Evolutionary conservation across 2,797 vertebrate genomes (phyloP).

Genomic region (Champsocephalus esox): DNA sequence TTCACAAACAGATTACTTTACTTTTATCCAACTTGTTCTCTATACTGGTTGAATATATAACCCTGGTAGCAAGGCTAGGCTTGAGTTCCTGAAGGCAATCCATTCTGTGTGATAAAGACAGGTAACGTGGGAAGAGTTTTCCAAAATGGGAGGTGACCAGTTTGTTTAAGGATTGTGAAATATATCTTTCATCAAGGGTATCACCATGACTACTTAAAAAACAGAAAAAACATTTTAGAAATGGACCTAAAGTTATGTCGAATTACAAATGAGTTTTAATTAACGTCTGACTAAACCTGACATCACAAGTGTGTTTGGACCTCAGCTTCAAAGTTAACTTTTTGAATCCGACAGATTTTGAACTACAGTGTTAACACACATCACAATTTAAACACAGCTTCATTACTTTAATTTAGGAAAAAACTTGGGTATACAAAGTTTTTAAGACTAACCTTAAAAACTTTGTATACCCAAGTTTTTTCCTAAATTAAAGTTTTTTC

Average conservation of each 20-base stretch:
- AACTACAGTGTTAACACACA: too few relatives aligned
- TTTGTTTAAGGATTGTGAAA: constrained; percentile 18
- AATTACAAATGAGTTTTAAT: background rate
- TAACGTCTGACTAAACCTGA: background rate
- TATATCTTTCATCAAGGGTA: background rate
- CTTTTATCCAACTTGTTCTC: background rate
- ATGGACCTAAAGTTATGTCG: background rate
- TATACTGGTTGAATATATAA: background rate
- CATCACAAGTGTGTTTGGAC: background rate
- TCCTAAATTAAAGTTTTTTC: too few relatives aligned
- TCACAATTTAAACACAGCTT: constrained; percentile 6
- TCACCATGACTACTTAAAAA: constrained; percentile 19
- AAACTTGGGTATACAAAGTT: too few relatives aligned
- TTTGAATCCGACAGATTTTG: background rate
- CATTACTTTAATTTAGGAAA: background rate
- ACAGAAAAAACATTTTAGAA: constrained; percentile 11
- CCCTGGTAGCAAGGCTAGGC: constrained; percentile 11
- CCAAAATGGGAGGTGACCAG: constrained; percentile 23
- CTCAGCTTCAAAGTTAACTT: background rate
- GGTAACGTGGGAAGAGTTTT: constrained; percentile 19
- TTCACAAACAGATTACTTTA: constrained; percentile 4
- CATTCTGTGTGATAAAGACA: constrained; percentile 9
- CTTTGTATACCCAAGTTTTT: too few relatives aligned
- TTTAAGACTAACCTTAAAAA: too few relatives aligned
- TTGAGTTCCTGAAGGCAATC: constrained; percentile 5